Conservation (phyloP, 2,113 vertebrate species). For the Coregonus clupeaformis region DNA sequence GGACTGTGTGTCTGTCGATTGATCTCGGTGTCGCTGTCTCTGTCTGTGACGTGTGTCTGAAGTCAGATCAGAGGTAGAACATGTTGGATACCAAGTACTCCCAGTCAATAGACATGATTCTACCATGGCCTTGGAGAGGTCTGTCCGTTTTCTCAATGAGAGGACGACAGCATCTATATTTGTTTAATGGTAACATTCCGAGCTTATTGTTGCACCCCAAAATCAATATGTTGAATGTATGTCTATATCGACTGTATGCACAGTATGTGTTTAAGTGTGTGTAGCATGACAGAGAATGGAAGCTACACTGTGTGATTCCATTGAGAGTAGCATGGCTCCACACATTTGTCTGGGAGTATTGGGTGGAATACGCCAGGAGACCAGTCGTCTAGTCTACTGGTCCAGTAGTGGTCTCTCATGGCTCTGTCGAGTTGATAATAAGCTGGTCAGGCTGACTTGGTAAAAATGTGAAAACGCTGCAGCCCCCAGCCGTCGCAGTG, state of each 20-base stretch:
- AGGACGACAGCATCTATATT: no score
- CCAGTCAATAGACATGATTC: conserved; percentile 43
- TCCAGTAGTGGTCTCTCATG: not conserved
- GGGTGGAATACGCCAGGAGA: not conserved
- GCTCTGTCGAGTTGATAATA: conserved; percentile 4
- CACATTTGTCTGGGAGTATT: no score
- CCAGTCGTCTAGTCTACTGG: not conserved
- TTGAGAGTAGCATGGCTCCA: no score
- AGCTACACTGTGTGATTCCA: no score
- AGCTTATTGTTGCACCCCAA: no score
- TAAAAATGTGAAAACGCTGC: conserved; percentile 26
- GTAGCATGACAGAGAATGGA: no score
- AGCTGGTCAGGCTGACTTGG: not conserved
- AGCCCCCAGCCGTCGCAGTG: conserved; percentile 42
- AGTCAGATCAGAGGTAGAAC: conserved; percentile 45
- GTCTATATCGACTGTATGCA: no score
- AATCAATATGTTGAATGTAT: no score
- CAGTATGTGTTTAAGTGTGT: no score
- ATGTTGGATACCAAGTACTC: conserved; percentile 6
- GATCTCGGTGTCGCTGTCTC: conserved; percentile 12
- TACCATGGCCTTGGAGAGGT: not conserved
- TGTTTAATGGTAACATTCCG: no score
- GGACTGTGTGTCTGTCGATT: conserved; percentile 49
- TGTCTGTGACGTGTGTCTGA: conserved; percentile 38
- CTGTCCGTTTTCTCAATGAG: no score